Conservation (phyloP, 2,797 vertebrate genomes). For the Vultur gryphus region DNA sequence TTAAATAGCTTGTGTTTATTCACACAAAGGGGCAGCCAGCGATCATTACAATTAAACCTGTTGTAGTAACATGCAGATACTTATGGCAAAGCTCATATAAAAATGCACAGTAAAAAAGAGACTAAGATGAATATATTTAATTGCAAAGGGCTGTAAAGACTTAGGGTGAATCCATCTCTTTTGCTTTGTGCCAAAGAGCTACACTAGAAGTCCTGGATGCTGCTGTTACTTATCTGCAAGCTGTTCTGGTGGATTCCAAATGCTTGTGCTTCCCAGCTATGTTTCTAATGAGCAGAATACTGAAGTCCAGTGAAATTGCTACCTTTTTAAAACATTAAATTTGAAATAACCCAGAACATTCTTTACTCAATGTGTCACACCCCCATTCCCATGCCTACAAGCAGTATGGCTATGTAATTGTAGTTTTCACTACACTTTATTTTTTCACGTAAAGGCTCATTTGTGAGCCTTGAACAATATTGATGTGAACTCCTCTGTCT, state of each 20-base stretch:
- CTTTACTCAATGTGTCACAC: neutral
- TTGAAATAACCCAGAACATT: neutral
- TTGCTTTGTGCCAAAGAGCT: neutral
- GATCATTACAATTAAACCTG: neutral
- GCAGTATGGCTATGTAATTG: neutral
- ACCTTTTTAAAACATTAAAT: neutral
- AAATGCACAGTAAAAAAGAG: neutral
- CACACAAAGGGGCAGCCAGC: neutral
- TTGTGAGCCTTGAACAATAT: neutral
- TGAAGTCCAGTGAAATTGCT: neutral
- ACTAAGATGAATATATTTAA: neutral
- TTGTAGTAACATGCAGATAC: neutral
- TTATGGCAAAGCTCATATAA: neutral
- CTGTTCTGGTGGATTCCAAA: neutral
- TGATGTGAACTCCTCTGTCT: neutral
- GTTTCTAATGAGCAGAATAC: neutral
- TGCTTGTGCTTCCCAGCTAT: neutral
- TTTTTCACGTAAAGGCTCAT: fast-evolving
- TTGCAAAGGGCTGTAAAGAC: neutral
- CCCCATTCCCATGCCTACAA: neutral
- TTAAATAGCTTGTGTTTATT: neutral
- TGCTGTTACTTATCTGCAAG: neutral
- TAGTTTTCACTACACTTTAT: neutral
- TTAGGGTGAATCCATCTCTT: neutral
- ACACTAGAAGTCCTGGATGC: neutral